Evolutionary conservation across 2,888 invertebrate species (phyloP).

Genomic region (Drosophila cracens): DNA sequence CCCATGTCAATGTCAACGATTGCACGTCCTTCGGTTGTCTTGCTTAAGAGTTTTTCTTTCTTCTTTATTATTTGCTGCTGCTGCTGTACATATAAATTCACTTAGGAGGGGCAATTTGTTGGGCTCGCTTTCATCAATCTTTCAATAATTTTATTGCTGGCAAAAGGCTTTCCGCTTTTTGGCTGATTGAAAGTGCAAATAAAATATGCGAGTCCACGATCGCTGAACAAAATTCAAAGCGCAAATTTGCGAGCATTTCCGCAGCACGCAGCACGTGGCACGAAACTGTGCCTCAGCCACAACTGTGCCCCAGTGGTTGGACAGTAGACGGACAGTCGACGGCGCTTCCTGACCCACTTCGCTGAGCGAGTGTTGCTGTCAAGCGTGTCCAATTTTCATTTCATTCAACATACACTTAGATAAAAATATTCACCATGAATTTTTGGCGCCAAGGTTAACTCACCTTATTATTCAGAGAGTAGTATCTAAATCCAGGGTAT

Average conservation of each 20-base stretch:
- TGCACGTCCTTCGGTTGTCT: slow-evolving; percentile 41
- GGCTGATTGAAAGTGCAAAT: slow-evolving; percentile 73
- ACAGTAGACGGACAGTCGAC: not conserved
- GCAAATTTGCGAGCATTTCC: slow-evolving; percentile 73
- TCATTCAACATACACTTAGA: slow-evolving; percentile 38
- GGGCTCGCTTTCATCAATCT: slow-evolving; percentile 60
- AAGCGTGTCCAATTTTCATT: slow-evolving; percentile 62
- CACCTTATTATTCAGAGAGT: not conserved
- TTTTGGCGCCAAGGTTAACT: not conserved
- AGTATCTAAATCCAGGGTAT: not conserved
- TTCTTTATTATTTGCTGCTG: not conserved
- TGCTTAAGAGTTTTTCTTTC: slow-evolving; percentile 22
- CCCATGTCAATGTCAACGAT: slow-evolving; percentile 62
- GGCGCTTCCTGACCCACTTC: slow-evolving; percentile 18
- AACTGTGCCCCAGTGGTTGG: not conserved
- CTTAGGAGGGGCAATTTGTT: slow-evolving; percentile 41
- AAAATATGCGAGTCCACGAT: slow-evolving; percentile 78
- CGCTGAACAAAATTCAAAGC: slow-evolving; percentile 64
- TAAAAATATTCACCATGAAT: not conserved
- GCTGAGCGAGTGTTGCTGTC: slow-evolving; percentile 35
- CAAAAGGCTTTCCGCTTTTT: slow-evolving; percentile 58
- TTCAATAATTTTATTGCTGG: slow-evolving; percentile 65
- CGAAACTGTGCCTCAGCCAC: not conserved
- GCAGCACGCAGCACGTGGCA: slow-evolving; percentile 65
- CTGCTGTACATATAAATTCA: slow-evolving; percentile 38